These are phyloP conservation scores for Trissolcus japonicus DNA, from an alignment of 2,888 invertebrate species.

Conservation along the genomic window DNA sequence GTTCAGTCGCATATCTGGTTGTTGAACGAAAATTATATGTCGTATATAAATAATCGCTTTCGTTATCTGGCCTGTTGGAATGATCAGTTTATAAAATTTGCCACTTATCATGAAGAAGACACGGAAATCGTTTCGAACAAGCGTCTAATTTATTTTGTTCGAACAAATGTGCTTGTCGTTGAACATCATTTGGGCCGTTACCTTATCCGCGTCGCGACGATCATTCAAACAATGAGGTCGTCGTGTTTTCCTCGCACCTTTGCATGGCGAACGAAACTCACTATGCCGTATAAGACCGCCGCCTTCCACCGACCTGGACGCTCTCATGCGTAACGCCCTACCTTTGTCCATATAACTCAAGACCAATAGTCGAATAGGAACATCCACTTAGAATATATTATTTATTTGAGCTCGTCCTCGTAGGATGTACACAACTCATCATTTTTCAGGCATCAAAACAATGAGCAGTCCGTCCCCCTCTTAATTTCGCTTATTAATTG, in stretches of 20 bases:
- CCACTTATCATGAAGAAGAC: too few species aligned
- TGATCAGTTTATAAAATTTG: too few species aligned
- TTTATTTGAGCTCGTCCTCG: conserved; percentile 24
- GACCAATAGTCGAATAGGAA: conserved; percentile 60
- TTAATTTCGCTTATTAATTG: conserved; percentile 32
- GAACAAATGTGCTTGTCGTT: conserved; percentile 39
- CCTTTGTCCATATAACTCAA: conserved; percentile 70
- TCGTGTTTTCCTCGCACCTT: conserved; percentile 70
- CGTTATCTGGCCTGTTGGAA: too few species aligned
- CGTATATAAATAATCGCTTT: conserved; percentile 5
- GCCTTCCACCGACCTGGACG: conserved; percentile 66
- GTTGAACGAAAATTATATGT: neutral
- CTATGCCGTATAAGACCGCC: conserved; percentile 65
- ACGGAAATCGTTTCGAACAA: neutral
- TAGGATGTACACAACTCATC: conserved; percentile 12
- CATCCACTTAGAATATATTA: conserved; percentile 53
- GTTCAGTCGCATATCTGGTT: too few species aligned
- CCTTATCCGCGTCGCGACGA: conserved; percentile 63
- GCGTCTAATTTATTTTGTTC: conserved; percentile 18
- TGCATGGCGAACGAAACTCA: conserved; percentile 70
- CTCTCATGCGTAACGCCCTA: conserved; percentile 75
- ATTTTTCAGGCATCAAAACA: conserved; percentile 22
- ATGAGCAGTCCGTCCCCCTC: conserved; percentile 10
- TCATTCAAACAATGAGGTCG: conserved; percentile 69
- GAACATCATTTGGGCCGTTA: conserved; percentile 56